Percentiles rank a stretch among this genome's conserved stretches.
These are phyloP conservation scores for Lasioglossum lativentre DNA, from an alignment of 2,888 invertebrate genomes.

Conservation along the genomic window DNA sequence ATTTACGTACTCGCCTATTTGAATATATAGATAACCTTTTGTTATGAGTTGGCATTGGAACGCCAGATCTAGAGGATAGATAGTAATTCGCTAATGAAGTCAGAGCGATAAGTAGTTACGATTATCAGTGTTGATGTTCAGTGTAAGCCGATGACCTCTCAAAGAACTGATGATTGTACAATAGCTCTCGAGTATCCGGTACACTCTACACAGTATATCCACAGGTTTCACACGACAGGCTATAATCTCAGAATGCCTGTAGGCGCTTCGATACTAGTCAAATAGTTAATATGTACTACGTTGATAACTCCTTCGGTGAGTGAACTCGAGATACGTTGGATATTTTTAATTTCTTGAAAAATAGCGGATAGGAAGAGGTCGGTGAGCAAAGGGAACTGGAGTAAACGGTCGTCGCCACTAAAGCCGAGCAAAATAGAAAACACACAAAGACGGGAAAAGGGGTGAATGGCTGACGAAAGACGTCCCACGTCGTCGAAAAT, in stretches of 20 bases:
- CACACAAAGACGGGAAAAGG: constrained; percentile 31
- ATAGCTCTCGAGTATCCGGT: background rate
- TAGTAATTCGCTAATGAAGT: background rate
- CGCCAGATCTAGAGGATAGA: background rate
- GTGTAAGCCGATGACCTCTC: background rate
- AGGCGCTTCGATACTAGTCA: background rate
- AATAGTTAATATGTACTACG: background rate
- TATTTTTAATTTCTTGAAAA: constrained; percentile 3
- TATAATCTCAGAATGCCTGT: background rate
- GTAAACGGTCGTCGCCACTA: constrained; percentile 5
- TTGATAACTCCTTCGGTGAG: background rate
- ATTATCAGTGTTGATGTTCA: background rate
- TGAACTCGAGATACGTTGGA: background rate
- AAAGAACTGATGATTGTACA: background rate
- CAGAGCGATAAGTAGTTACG: background rate
- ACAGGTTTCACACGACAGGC: background rate
- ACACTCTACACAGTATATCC: background rate
- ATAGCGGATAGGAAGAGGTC: background rate
- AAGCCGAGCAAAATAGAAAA: constrained; percentile 4
- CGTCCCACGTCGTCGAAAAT: constrained; percentile 47
- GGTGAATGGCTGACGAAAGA: constrained; percentile 51
- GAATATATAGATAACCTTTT: too few species aligned
- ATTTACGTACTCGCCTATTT: too few species aligned
- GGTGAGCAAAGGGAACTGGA: background rate
- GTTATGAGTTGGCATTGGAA: background rate